phyloP scores from a whole-genome alignment of 1,140 invertebrate species.

The Atopsyche davidsoni region DNA sequence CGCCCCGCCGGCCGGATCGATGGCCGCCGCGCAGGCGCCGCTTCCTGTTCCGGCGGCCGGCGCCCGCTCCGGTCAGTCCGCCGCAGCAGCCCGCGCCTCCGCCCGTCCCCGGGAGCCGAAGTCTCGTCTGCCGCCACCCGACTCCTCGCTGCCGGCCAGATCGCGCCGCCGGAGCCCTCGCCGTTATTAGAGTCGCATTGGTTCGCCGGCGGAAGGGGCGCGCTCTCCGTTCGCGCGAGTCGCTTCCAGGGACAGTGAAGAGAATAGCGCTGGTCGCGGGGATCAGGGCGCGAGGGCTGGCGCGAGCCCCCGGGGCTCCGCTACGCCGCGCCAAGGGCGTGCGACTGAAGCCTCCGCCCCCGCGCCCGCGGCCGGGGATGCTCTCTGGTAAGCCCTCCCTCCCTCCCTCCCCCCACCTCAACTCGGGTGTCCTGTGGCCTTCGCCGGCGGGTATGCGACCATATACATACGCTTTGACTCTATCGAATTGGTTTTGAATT shows the following conservation, averaged over 20 bases:
- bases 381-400: neutral
- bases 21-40: neutral
- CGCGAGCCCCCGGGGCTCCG: conserved; percentile 10
- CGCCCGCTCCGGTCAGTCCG: conserved; percentile 12
- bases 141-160: conserved; percentile 17
- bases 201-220: conserved; percentile 2
- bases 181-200: no score
- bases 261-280: conserved; percentile 19
- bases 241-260: no score
- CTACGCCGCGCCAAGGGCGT: conserved; percentile 25
- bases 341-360: conserved; percentile 18
- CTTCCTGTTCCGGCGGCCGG: neutral
- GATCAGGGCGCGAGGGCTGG: conserved; percentile 20
- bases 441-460: no score
- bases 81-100: conserved; percentile 14
- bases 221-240: neutral
- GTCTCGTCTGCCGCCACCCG: conserved; percentile 1
- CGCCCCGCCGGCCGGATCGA: conserved; percentile 14
- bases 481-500: no score
- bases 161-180: no score
- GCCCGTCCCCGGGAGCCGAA: no score
- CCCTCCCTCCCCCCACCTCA: neutral
- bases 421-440: no score
- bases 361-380: conserved; percentile 6
- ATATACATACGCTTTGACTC: no score